A percentile compares a stretch with the other conserved stretches of the same genome.
Evolutionary conservation across 2,797 vertebrate species (phyloP).

Genomic region (Sebastes flavidus): DNA sequence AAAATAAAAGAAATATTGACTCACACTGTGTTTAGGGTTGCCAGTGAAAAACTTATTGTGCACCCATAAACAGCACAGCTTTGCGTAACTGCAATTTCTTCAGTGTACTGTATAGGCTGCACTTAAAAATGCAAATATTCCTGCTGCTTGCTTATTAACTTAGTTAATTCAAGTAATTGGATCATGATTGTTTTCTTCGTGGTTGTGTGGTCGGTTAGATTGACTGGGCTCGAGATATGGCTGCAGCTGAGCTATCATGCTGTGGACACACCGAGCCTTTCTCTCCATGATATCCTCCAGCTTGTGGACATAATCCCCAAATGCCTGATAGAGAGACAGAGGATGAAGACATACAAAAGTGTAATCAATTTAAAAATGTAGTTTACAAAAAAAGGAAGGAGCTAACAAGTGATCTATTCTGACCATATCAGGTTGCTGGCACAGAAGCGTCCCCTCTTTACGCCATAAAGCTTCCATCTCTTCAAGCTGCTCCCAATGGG

Average conservation of each 20-base stretch:
- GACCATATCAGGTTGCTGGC: slow-evolving; percentile 82
- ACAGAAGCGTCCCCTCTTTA: slow-evolving; percentile 85
- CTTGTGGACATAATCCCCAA: slow-evolving; percentile 83
- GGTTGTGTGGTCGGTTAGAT: slow-evolving; percentile 1
- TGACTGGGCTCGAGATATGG: slow-evolving; percentile 65
- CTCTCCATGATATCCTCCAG: slow-evolving; percentile 86
- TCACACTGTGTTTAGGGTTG: background rate
- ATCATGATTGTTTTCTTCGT: slow-evolving; percentile 6
- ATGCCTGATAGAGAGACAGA: slow-evolving; percentile 78
- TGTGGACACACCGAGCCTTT: slow-evolving; percentile 84
- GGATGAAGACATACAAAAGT: background rate
- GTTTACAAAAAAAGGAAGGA: background rate
- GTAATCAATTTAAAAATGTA: background rate
- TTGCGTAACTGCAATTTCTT: background rate
- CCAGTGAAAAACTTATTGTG: background rate
- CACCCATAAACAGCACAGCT: background rate
- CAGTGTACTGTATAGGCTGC: background rate
- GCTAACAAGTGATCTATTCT: slow-evolving; percentile 47
- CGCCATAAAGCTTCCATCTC: slow-evolving; percentile 85
- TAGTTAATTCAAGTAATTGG: slow-evolving; percentile 13
- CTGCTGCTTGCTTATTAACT: background rate
- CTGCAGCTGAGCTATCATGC: slow-evolving; percentile 83
- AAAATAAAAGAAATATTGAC: background rate
- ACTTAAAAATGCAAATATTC: background rate
- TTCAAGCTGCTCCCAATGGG: slow-evolving; percentile 85